A percentile compares a stretch with the other conserved stretches of the same genome.
These are phyloP conservation scores for Dipus sagitta DNA, from an alignment of 2,797 vertebrate genomes.

Conservation along the genomic window DNA sequence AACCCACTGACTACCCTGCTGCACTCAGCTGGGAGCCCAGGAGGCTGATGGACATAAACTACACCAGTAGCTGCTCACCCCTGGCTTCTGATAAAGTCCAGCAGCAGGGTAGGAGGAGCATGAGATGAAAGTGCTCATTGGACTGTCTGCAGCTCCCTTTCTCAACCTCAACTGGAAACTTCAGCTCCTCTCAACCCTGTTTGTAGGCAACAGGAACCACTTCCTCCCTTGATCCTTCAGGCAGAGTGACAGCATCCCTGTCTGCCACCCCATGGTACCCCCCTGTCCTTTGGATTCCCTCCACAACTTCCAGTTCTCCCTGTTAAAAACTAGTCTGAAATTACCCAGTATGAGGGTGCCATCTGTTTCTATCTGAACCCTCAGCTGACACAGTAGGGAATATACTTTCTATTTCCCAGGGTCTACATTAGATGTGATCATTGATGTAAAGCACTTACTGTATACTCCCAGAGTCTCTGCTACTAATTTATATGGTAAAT, in stretches of 20 bases:
- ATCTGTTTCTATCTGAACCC: neutral
- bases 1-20: too few species aligned
- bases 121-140: neutral
- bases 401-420: neutral
- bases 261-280: too few species aligned
- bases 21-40: neutral
- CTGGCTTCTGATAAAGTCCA: neutral
- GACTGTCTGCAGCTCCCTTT: fast-evolving
- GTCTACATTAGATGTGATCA: neutral
- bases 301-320: neutral
- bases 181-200: neutral
- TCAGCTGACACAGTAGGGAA: neutral
- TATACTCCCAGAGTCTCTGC: neutral
- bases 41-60: neutral
- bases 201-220: neutral
- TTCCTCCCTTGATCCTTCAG: too few species aligned
- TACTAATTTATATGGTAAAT: neutral
- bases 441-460: neutral
- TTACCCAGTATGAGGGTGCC: neutral
- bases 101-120: neutral
- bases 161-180: fast-evolving
- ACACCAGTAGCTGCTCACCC: fast-evolving
- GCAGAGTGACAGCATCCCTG: neutral
- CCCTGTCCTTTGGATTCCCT: neutral
- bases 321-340: neutral